Evolutionary conservation across 2,888 invertebrate species (phyloP).

Genomic region (Tryphoninae sp.): DNA sequence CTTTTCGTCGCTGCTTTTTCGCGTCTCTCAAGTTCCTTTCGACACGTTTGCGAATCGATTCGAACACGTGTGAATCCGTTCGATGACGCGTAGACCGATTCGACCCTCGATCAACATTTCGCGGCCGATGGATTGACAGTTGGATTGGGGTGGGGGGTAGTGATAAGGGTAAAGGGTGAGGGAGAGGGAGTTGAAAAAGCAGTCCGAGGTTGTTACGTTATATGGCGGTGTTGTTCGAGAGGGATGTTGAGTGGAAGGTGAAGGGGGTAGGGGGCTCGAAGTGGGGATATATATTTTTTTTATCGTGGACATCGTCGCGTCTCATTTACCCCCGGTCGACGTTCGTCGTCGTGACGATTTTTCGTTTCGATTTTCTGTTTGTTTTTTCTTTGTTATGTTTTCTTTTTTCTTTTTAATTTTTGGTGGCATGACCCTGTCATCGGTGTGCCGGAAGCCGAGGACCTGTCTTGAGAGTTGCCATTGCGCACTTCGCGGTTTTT

Average conservation of each 20-base stretch:
- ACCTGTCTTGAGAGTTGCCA: constrained; percentile 24
- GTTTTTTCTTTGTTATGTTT: no score
- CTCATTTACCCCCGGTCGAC: constrained; percentile 42
- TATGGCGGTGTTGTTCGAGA: neutral
- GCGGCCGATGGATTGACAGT: neutral
- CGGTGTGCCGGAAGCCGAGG: constrained; percentile 60
- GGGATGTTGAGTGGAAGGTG: neutral
- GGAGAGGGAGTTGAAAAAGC: neutral
- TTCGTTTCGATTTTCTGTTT: constrained; percentile 17
- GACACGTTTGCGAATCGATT: neutral
- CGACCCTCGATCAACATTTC: neutral
- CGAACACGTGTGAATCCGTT: neutral
- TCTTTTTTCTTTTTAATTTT: constrained; percentile 26
- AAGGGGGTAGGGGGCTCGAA: constrained; percentile 32
- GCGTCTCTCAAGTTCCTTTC: no score
- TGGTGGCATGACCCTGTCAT: constrained; percentile 65
- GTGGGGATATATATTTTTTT: neutral
- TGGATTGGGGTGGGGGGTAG: neutral
- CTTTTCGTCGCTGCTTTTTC: neutral
- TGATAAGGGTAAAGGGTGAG: neutral
- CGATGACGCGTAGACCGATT: neutral
- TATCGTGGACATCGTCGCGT: neutral
- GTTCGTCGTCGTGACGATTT: constrained; percentile 34
- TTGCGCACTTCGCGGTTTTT: neutral
- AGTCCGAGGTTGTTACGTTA: neutral